Evolutionary conservation across 1,140 invertebrate species (phyloP), one percentile per base, ranked within the genome.

Genomic region (Paracyclopina nana): DNA sequence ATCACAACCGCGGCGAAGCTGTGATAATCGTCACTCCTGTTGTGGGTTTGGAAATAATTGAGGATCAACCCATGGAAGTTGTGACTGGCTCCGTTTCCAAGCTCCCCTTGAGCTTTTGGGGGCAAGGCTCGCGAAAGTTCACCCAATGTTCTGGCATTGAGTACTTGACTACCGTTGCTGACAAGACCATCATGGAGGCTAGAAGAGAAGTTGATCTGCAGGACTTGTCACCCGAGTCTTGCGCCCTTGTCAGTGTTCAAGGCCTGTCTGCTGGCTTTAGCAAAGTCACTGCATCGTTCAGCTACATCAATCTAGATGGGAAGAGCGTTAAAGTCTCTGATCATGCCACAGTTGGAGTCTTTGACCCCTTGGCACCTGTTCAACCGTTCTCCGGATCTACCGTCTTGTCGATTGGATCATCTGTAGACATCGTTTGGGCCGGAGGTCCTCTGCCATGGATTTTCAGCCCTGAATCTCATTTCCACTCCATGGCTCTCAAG

Each of bases 371-470:
- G 14, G 5, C 20, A 9, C 34, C 34, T 20, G 34, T 38, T 3
- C 34, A 38, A 38, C 34, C 34, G 2, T 38, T 38, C 8, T n/a
- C 14, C 5, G 34, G 34, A 3, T n/a, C 14, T 20, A 20, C 27
- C 28, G 9, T 48, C 16, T 30, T 48, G 6, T 16, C 14, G 9
- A 29, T 26, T 11, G 27, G 12, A 6, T 48, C 14, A 11, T 27
- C 9, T 48, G 9, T 48, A n/a, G 16, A 48, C 8, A 48, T 48
- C 14, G 46, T 48, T 41, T 48, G 46, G 46, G 27, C 46, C 2
- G 46, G 46, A 48, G 46, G 46, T 27, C 46, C 46, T 3, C 28
- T 26, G 27, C 46, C 46, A 2, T 48, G 46, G 46, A 22, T 28
- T 6, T 11, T n/a, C n/a, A 29, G 29, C 6, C 46, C 46, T 6